Percentiles rank a stretch among this genome's conserved stretches.
These are phyloP conservation scores for Clusia tigrina DNA, from an alignment of 2,888 invertebrate species.

Conservation along the genomic window DNA sequence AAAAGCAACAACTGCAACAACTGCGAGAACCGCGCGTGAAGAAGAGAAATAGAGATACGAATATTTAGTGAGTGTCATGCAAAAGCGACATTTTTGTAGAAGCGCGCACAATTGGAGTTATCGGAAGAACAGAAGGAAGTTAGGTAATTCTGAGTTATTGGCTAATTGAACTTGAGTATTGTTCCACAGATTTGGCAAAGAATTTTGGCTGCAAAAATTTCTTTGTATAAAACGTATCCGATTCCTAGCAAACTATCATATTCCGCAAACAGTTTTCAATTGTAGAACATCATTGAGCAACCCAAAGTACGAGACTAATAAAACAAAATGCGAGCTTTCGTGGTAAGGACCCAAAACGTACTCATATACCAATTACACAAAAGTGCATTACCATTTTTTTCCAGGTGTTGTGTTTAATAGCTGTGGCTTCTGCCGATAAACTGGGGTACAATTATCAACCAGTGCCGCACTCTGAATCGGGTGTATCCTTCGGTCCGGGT, in stretches of 20 bases:
- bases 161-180: neutral
- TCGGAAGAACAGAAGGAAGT: neutral
- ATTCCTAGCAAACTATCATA: neutral
- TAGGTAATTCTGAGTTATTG: neutral
- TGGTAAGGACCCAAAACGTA: slow-evolving; percentile 45
- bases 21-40: neutral
- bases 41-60: neutral
- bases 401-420: slow-evolving; percentile 44
- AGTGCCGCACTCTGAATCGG: slow-evolving; percentile 36
- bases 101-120: neutral
- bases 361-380: too few relatives aligned
- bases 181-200: neutral
- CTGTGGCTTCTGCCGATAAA: slow-evolving; percentile 43
- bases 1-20: neutral
- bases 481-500: slow-evolving; percentile 35
- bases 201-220: neutral
- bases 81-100: too few relatives aligned
- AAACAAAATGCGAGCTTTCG: slow-evolving; percentile 47
- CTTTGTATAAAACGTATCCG: neutral
- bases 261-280: slow-evolving; percentile 26
- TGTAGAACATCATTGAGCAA: slow-evolving; percentile 34
- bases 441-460: slow-evolving; percentile 52
- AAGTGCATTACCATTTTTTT: neutral
- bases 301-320: neutral
- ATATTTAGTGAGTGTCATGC: neutral